Percentiles rank a stretch among this genome's conserved stretches.
Conservation (phyloP, 1,140 invertebrate species). For the Leptopilina clavipes region DNA sequence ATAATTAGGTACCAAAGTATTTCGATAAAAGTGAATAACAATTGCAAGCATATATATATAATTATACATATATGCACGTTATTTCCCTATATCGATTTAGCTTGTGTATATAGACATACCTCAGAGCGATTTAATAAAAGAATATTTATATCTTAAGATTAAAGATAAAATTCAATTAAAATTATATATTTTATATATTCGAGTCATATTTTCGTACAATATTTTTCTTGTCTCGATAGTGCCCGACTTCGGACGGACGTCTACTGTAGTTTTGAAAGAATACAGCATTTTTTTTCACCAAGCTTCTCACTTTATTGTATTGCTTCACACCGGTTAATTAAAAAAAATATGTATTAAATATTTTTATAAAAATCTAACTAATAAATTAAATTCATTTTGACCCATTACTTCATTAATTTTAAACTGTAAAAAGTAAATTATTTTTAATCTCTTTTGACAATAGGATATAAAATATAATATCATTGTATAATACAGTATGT, state of each 20-base stretch:
- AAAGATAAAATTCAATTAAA: constrained; percentile 30
- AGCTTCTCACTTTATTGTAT: constrained; percentile 12
- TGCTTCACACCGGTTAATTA: background rate
- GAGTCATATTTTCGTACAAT: constrained; percentile 35
- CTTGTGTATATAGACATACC: constrained; percentile 5
- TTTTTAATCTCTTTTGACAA: too few species aligned
- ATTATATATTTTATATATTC: background rate
- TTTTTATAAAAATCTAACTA: too few species aligned
- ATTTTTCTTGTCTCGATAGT: constrained; percentile 37
- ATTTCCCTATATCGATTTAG: constrained; percentile 35
- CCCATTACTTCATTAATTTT: too few species aligned
- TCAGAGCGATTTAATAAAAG: constrained; percentile 36
- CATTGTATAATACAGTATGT: too few species aligned
- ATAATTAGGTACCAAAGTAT: constrained; percentile 38
- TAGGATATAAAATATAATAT: too few species aligned
- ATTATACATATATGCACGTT: constrained; percentile 25
- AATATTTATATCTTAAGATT: constrained; percentile 42
- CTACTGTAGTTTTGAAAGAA: constrained; percentile 38
- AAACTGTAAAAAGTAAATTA: too few species aligned
- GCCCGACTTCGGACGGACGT: constrained; percentile 59
- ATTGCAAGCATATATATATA: constrained; percentile 26
- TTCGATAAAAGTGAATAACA: constrained; percentile 40
- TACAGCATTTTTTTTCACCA: background rate
- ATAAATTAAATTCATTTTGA: too few species aligned
- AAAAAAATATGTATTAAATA: background rate